Conservation (phyloP, 37 sponge, comb jelly and placozoan genomes). For the Spongilla lacustris region DNA sequence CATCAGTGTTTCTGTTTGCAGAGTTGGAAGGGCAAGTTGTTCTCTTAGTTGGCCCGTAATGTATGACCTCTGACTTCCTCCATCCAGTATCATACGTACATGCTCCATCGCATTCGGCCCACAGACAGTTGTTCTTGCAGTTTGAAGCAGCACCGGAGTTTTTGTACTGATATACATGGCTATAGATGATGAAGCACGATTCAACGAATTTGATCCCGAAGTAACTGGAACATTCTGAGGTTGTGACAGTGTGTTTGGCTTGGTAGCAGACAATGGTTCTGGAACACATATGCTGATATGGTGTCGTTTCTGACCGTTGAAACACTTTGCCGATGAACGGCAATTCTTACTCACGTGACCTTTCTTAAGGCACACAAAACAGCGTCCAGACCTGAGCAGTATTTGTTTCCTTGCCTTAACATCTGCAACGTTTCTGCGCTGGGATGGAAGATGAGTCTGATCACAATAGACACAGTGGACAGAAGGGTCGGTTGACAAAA, state of each 20-base stretch:
- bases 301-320: neutral
- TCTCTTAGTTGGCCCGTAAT: constrained; percentile 12
- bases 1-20: constrained; percentile 2
- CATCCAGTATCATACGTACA: constrained; percentile 16
- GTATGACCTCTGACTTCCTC: constrained; percentile 47
- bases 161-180: neutral
- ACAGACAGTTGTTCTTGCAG: neutral
- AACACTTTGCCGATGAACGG: constrained; percentile 1
- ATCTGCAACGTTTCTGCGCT: neutral
- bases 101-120: neutral
- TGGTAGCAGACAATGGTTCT: neutral
- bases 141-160: neutral
- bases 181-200: neutral
- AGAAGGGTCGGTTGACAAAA: neutral
- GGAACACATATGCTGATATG: neutral
- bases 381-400: constrained; percentile 12
- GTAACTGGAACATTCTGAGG: neutral
- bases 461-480: constrained; percentile 18
- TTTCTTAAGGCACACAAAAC: constrained; percentile 11
- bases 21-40: constrained; percentile 9
- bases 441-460: neutral
- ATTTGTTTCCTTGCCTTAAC: neutral
- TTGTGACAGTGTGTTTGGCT: neutral
- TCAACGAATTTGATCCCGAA: neutral
- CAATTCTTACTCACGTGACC: neutral